Percentiles rank a stretch among this genome's conserved stretches.
Conservation (phyloP, 2,888 invertebrate species). For the Amphipyra tragopoginis region DNA sequence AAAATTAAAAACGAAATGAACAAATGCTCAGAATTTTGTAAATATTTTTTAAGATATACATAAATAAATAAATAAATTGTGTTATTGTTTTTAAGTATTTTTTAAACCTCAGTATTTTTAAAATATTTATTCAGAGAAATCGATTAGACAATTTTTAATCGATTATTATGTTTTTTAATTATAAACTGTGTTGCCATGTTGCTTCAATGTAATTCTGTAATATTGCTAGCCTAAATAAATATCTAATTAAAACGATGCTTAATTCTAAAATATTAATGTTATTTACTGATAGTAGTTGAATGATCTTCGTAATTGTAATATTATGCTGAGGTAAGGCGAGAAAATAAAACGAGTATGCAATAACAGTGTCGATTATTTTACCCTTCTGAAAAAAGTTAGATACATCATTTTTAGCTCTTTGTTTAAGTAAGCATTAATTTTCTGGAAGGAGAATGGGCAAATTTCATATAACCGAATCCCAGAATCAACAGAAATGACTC, state of each 20-base stretch:
- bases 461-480: no score
- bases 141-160: slow-evolving; percentile 29
- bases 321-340: slow-evolving; percentile 74
- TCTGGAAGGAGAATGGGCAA: no score
- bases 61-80: slow-evolving; percentile 16
- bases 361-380: slow-evolving; percentile 45
- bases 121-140: slow-evolving; percentile 37
- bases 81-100: slow-evolving; percentile 49
- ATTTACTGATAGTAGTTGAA: slow-evolving; percentile 87
- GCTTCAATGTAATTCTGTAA: slow-evolving; percentile 79
- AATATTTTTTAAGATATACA: slow-evolving; percentile 44
- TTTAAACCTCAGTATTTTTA: slow-evolving; percentile 42
- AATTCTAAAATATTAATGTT: slow-evolving; percentile 87
- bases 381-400: not conserved
- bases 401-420: no score
- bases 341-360: slow-evolving; percentile 74
- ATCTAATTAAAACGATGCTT: slow-evolving; percentile 75
- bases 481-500: no score
- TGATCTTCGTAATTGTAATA: slow-evolving; percentile 82
- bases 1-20: slow-evolving; percentile 27
- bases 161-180: slow-evolving; percentile 48
- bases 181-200: slow-evolving; percentile 70
- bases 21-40: slow-evolving; percentile 49
- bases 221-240: slow-evolving; percentile 82
- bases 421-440: no score